Evolutionary conservation across 2,113 vertebrate species (phyloP).

Genomic region (Osmerus eperlanus): DNA sequence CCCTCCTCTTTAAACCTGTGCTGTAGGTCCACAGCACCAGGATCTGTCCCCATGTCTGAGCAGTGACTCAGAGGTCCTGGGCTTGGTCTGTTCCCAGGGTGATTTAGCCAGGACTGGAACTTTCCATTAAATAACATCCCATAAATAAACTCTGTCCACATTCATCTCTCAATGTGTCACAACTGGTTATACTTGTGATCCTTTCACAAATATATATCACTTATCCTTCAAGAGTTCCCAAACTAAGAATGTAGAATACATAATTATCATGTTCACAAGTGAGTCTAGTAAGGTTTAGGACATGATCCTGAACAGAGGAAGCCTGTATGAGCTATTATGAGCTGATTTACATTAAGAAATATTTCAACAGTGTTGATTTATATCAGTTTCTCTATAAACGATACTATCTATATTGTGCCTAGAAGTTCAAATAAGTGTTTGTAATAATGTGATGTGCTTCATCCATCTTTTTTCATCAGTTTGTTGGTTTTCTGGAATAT

Average conservation of each 20-base stretch:
- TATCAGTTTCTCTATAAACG: too few relatives aligned
- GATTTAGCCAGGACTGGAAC: slow-evolving; percentile 18
- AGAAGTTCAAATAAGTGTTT: too few relatives aligned
- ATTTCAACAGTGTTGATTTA: too few relatives aligned
- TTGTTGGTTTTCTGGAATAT: too few relatives aligned
- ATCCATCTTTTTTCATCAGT: too few relatives aligned
- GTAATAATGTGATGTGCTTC: too few relatives aligned
- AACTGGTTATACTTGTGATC: background rate
- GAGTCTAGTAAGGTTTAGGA: background rate
- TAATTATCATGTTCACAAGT: background rate
- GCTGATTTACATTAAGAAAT: too few relatives aligned
- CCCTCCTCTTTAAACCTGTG: background rate
- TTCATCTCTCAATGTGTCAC: background rate
- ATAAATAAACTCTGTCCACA: background rate
- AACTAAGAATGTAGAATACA: too few relatives aligned
- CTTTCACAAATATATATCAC: background rate
- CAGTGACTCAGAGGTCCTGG: slow-evolving; percentile 40
- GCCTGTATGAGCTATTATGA: too few relatives aligned
- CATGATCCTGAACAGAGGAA: too few relatives aligned
- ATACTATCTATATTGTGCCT: too few relatives aligned
- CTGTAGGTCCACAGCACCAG: slow-evolving; percentile 11
- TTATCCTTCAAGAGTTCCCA: too few relatives aligned
- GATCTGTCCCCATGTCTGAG: slow-evolving; percentile 18
- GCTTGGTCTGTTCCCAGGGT: slow-evolving; percentile 33
- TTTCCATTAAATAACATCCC: slow-evolving; percentile 6